Evolutionary conservation across 2,113 vertebrate species (phyloP), one percentile per base, ranked within the genome.

Genomic region (Marcusenius ussheri): DNA sequence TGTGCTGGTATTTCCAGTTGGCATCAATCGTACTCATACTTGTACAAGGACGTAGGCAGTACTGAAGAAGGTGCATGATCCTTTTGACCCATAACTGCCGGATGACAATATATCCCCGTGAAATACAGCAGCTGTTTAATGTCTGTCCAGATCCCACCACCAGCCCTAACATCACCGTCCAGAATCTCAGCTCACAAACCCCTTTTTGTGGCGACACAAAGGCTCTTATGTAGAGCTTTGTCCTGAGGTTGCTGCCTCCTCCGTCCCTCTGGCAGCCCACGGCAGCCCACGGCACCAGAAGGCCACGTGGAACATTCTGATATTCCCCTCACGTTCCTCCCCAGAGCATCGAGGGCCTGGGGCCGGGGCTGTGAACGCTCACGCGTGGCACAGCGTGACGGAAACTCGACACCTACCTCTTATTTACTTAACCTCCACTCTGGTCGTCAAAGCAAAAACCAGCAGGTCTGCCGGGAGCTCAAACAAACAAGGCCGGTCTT

Each of bases 191-290:
- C 83, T 88, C 89, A 93, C 91, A 92, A 91, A 91, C 92, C 89
- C 31, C 86, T 90, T 92, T 91, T 93, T 93, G 91, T 93, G 56
- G 90, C 8, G 17, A 77, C 89, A 93, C 92, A 92, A 93, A 93
- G 90, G 90, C 89, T 74, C 42, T 90, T 90, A 91, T 93, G 92
- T 93, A 90, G 90, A 89, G 88, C 88, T 92, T 92, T 90, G 91
- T 92, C 89, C 47, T 70, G 31, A 8, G 89, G 90, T 90, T 92
- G 92, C 88, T 88, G 87, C 90, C 83, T 80, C 51, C 50, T 90
- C 90, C 89, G 42, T 85, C 49, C 39, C 66, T 83, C 88, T 89
- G 91, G 87, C 90, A 88, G 47, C 50, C 21, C 53, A 51, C 21
- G 15, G n/a, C 46, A 80, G 70, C n/a, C 21, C 53, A 51, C 21